Evolutionary conservation across 2,113 vertebrate species (phyloP).

Genomic region (Anguilla rostrata): DNA sequence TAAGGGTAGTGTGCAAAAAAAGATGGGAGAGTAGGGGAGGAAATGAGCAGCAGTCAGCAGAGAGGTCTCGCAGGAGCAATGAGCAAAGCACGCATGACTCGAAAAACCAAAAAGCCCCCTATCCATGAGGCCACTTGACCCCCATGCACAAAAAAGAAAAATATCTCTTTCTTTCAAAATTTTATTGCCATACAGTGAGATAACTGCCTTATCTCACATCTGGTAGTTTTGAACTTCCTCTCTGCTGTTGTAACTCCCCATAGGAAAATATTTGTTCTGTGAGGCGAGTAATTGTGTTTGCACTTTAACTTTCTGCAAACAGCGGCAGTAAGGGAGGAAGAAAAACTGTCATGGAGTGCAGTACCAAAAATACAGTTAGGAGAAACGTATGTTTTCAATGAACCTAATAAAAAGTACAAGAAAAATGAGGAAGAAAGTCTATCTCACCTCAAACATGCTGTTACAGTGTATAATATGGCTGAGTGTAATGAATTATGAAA

Average conservation of each 20-base stretch:
- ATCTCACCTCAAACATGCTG: neutral
- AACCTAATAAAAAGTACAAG: neutral
- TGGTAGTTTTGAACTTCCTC: neutral
- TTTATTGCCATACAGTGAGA: neutral
- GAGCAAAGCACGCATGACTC: slow-evolving; percentile 49
- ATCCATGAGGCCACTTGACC: neutral
- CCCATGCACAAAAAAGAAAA: neutral
- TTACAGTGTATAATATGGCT: neutral
- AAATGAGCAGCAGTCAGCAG: slow-evolving; percentile 63
- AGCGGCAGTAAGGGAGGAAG: neutral
- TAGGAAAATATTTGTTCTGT: neutral
- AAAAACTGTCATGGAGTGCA: neutral
- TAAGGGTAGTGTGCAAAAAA: neutral
- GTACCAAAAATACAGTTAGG: neutral
- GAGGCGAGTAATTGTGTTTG: neutral
- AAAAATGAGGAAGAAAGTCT: neutral
- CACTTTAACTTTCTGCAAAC: neutral
- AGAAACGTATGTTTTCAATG: neutral
- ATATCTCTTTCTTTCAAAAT: neutral
- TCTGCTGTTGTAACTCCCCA: neutral
- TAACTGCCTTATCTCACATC: neutral
- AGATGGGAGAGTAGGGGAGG: neutral
- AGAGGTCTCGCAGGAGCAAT: slow-evolving; percentile 56
- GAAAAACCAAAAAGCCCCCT: slow-evolving; percentile 17
- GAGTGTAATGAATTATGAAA: neutral